These are phyloP conservation scores for Pollenia griseotomentosa DNA, from an alignment of 2,888 invertebrate species.

Conservation along the genomic window DNA sequence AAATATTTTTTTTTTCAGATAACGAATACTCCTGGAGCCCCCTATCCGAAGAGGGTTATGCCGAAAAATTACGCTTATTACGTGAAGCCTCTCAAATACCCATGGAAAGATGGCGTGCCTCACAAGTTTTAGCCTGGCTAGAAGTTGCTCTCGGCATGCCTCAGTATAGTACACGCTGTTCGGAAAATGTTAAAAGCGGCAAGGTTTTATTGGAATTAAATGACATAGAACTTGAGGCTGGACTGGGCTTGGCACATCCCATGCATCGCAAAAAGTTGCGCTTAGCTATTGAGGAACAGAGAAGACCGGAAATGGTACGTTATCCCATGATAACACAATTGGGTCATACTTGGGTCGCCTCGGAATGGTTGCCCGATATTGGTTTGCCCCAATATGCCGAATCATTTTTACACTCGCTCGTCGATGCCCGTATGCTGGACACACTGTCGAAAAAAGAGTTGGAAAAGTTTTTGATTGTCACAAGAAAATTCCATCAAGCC, in stretches of 20 bases:
- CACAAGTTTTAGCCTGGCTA: constrained; percentile 96
- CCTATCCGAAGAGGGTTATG: constrained; percentile 83
- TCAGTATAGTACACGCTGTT: constrained; percentile 94
- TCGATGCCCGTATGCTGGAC: constrained; percentile 96
- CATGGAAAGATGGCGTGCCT: constrained; percentile 95
- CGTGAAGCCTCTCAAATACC: constrained; percentile 94
- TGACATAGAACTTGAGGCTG: constrained; percentile 95
- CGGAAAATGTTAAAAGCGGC: constrained; percentile 97
- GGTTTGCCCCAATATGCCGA: constrained; percentile 95
- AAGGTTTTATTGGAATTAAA: constrained; percentile 96
- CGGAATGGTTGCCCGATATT: constrained; percentile 96
- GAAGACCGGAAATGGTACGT: constrained; percentile 93
- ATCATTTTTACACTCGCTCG: constrained; percentile 93
- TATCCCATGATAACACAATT: constrained; percentile 94
- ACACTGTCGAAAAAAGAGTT: constrained; percentile 96
- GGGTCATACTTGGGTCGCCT: constrained; percentile 96
- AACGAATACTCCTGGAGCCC: constrained; percentile 84
- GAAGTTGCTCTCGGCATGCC: constrained; percentile 98
- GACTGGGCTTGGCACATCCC: constrained; percentile 95
- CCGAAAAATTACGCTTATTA: constrained; percentile 85
- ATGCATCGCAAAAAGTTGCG: constrained; percentile 97
- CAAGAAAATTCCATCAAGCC: constrained; percentile 96
- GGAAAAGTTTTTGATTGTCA: constrained; percentile 96
- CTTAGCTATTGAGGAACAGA: constrained; percentile 96
- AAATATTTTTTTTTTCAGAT: constrained; percentile 73